Evolutionary conservation across 2,113 vertebrate species (phyloP).

Genomic region (Irena cyanogastra): DNA sequence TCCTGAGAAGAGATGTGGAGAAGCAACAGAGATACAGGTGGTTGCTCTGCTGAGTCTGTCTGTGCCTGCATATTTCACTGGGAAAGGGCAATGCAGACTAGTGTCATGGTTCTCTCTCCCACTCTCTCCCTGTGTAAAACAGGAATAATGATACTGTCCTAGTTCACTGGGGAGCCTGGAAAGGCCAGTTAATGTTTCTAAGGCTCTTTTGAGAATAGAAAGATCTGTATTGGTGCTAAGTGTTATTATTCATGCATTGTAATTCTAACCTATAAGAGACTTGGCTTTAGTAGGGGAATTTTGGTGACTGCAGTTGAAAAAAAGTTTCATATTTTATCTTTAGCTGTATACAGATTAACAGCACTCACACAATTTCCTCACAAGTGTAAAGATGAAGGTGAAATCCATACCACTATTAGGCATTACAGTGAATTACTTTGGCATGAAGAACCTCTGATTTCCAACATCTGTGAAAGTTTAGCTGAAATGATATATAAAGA

Average conservation of each 20-base stretch:
- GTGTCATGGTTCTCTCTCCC: conserved; percentile 1
- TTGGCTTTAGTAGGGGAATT: background rate
- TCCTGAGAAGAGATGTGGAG: background rate
- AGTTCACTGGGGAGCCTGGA: conserved; percentile 13
- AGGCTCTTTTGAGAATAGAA: conserved; percentile 15
- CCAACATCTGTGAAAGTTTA: background rate
- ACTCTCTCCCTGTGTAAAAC: conserved; percentile 5
- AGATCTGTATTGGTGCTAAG: background rate
- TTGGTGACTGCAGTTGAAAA: background rate
- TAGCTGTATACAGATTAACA: background rate
- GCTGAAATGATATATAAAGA: background rate
- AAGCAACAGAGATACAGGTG: accelerated
- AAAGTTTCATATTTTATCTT: background rate
- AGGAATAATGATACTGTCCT: conserved; percentile 30
- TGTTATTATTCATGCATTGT: conserved; percentile 7
- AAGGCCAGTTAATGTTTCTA: conserved; percentile 7
- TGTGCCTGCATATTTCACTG: background rate
- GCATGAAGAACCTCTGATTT: background rate
- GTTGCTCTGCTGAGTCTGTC: background rate
- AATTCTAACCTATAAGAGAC: conserved; percentile 20
- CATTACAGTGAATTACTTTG: background rate
- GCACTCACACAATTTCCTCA: background rate
- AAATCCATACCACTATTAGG: background rate
- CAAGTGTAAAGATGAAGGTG: background rate
- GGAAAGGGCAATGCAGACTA: background rate